phyloP scores from a whole-genome alignment of 2,113 vertebrate species.

The Ciconia maguari region DNA sequence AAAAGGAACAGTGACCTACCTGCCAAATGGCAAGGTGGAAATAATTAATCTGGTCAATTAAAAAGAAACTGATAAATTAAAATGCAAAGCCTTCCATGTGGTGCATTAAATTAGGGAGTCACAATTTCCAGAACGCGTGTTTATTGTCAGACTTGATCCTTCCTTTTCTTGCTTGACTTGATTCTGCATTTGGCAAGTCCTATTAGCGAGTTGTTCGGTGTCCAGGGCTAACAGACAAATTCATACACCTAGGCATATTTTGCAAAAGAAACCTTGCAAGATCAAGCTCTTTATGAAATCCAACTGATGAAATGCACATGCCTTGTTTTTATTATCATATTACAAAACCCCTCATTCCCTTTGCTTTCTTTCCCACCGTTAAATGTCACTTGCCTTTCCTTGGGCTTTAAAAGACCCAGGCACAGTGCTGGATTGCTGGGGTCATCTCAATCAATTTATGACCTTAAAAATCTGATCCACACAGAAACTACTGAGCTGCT shows the following conservation, averaged over 20 bases:
- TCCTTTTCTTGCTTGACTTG: neutral
- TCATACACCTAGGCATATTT: neutral
- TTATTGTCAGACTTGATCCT: constrained; percentile 22
- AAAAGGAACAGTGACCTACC: constrained; percentile 76
- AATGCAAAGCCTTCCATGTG: constrained; percentile 59
- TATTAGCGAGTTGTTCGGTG: accelerated
- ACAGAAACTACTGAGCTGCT: constrained; percentile 27
- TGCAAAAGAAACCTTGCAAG: constrained; percentile 1
- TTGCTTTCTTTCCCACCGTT: neutral
- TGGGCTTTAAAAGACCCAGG: constrained; percentile 23
- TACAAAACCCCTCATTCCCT: neutral
- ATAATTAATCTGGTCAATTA: constrained; percentile 82
- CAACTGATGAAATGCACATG: neutral
- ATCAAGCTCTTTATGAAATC: constrained; percentile 10
- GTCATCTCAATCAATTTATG: constrained; percentile 73
- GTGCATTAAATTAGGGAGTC: constrained; percentile 36
- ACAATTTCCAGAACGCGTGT: neutral
- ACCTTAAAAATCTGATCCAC: constrained; percentile 66
- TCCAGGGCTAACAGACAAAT: neutral
- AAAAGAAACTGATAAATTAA: constrained; percentile 77
- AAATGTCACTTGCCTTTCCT: constrained; percentile 47
- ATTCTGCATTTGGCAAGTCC: constrained; percentile 18
- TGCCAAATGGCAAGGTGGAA: constrained; percentile 80
- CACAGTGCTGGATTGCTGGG: constrained; percentile 7
- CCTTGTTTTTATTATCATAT: neutral